phyloP scores from a whole-genome alignment of 2,888 invertebrate genomes.

The Protophormia terraenovae region DNA sequence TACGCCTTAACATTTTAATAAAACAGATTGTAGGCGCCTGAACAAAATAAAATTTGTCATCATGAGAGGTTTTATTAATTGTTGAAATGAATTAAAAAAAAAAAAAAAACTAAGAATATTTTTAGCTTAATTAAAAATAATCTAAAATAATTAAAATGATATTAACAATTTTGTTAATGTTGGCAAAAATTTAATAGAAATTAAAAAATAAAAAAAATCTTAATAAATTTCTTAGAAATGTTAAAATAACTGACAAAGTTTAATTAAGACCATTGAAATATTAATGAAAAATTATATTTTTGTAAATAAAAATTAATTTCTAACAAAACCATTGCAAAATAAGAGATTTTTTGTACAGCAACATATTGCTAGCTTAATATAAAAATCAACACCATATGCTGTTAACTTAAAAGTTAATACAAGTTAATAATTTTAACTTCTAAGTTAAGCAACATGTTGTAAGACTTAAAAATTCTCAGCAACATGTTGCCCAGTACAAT shows the following conservation, averaged over 20 bases:
- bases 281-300: background rate
- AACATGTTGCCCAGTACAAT: background rate
- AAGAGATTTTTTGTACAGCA: no score
- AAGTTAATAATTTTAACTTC: no score
- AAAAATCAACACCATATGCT: no score
- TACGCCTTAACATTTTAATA: slow-evolving; percentile 37
- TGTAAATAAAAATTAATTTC: background rate
- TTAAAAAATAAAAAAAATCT: background rate
- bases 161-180: slow-evolving; percentile 8
- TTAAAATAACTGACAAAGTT: background rate
- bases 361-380: background rate
- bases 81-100: background rate
- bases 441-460: background rate
- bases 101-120: background rate
- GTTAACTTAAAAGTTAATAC: no score
- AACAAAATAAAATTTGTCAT: slow-evolving; percentile 50
- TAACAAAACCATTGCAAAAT: no score
- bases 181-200: no score
- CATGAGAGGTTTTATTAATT: slow-evolving; percentile 41
- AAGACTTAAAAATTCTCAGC: background rate
- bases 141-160: slow-evolving; percentile 47
- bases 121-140: slow-evolving; percentile 49
- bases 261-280: background rate
- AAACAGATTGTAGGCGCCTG: slow-evolving; percentile 53
- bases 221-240: background rate